A percentile compares a stretch with the other conserved stretches of the same genome.
Conservation (phyloP, 2,888 invertebrate species). For the Oxystoma pomonae region DNA sequence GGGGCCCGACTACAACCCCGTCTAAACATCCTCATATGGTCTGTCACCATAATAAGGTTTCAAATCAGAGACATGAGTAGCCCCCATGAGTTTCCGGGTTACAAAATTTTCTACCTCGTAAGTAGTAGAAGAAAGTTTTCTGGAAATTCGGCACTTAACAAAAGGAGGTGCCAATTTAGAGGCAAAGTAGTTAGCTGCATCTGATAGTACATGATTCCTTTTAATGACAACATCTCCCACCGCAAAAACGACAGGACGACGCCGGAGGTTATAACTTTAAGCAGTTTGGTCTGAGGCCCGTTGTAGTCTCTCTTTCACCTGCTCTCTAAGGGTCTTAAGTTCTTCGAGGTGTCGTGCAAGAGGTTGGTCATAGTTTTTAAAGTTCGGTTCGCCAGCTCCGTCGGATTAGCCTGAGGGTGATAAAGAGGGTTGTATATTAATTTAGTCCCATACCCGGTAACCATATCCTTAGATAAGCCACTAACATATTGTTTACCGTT, state of each 20-base stretch:
- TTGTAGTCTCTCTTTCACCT: no score
- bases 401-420: conserved; percentile 25
- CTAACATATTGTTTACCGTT: conserved; percentile 21
- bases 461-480: conserved; percentile 7
- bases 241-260: conserved; percentile 10
- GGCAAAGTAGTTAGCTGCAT: conserved; percentile 21
- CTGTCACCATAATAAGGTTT: no score
- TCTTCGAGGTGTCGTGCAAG: neutral
- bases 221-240: conserved; percentile 21
- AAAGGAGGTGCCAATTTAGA: conserved; percentile 30
- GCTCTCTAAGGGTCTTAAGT: no score
- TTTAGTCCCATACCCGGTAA: conserved; percentile 6
- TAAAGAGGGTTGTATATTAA: no score
- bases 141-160: no score
- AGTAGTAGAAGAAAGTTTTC: no score
- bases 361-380: conserved; percentile 19
- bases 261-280: conserved; percentile 17
- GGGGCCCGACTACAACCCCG: no score
- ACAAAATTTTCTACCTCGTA: no score
- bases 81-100: no score
- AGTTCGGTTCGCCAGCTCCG: conserved; percentile 21
- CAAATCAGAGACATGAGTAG: no score
- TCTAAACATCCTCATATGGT: no score
- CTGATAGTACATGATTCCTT: conserved; percentile 24
- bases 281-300: conserved; percentile 13